phyloP scores from a whole-genome alignment of 2,113 vertebrate genomes.

The Notiomystis cincta region DNA sequence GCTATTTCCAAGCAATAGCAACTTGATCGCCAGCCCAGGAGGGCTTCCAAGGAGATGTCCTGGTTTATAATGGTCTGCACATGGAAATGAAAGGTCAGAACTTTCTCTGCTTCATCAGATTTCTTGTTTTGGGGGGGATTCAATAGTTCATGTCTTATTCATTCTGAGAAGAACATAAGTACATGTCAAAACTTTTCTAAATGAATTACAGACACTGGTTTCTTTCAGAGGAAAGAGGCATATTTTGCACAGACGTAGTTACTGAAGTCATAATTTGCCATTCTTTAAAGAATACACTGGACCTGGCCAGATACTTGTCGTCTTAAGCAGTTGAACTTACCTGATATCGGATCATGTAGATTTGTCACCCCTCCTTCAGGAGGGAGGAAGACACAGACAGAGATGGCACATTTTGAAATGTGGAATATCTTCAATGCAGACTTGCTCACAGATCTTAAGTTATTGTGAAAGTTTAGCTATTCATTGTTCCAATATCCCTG shows the following conservation, averaged over 20 bases:
- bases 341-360: constrained; percentile 8
- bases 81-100: constrained; percentile 2
- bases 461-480: constrained; percentile 64
- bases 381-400: constrained; percentile 21
- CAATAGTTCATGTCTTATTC: constrained; percentile 4
- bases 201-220: constrained; percentile 80
- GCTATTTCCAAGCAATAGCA: constrained; percentile 76
- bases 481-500: constrained; percentile 57
- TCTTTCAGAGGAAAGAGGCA: constrained; percentile 74
- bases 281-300: constrained; percentile 79
- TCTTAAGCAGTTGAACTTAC: constrained; percentile 13
- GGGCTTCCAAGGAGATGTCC: constrained; percentile 15
- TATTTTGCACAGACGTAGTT: constrained; percentile 80
- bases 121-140: constrained; percentile 31
- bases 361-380: neutral
- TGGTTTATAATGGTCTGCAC: neutral
- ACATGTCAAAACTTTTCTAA: constrained; percentile 49
- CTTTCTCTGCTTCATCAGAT: constrained; percentile 39
- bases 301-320: constrained; percentile 59
- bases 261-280: constrained; percentile 68
- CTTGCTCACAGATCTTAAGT: constrained; percentile 57
- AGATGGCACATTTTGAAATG: constrained; percentile 51
- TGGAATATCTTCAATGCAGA: constrained; percentile 60
- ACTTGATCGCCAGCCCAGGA: constrained; percentile 31
- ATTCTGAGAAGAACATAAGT: constrained; percentile 32